A percentile compares a stretch with the other conserved stretches of the same genome.
These are phyloP conservation scores for Silvanus unidentatus DNA, from an alignment of 2,888 invertebrate genomes.

Conservation along the genomic window DNA sequence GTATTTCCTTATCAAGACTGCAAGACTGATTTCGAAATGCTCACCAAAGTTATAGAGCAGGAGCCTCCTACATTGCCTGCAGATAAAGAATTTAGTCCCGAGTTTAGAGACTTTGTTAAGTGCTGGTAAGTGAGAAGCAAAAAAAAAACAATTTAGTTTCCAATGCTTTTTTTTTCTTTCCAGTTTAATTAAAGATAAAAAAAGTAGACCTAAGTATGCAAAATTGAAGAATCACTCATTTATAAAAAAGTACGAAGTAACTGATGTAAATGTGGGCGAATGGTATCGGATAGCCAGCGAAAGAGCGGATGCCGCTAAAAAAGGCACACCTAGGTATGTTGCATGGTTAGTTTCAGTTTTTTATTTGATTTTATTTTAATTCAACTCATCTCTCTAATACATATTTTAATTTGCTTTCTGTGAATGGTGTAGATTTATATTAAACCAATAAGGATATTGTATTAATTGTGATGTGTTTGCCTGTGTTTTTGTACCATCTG, in stretches of 20 bases:
- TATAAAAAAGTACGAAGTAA: slow-evolving; percentile 72
- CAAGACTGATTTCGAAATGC: slow-evolving; percentile 95
- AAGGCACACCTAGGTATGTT: slow-evolving; percentile 49
- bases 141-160: slow-evolving; percentile 1
- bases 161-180: slow-evolving; percentile 28
- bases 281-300: slow-evolving; percentile 73
- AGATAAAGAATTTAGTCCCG: slow-evolving; percentile 69
- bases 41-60: slow-evolving; percentile 81
- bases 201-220: slow-evolving; percentile 88
- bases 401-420: slow-evolving; percentile 17
- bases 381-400: slow-evolving; percentile 13
- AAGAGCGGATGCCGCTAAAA: slow-evolving; percentile 43
- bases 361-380: slow-evolving; percentile 15
- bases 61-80: slow-evolving; percentile 82
- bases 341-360: slow-evolving; percentile 44
- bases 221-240: slow-evolving; percentile 84
- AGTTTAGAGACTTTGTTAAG: slow-evolving; percentile 86
- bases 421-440: slow-evolving; percentile 19
- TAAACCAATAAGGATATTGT: slow-evolving; percentile 6
- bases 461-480: slow-evolving; percentile 16
- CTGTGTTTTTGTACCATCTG: slow-evolving; percentile 10
- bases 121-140: slow-evolving; percentile 64
- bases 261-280: slow-evolving; percentile 66
- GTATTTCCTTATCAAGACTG: slow-evolving; percentile 92
- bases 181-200: slow-evolving; percentile 91